Evolutionary conservation across 2,797 vertebrate species (phyloP).

Genomic region (Myotis daubentonii): DNA sequence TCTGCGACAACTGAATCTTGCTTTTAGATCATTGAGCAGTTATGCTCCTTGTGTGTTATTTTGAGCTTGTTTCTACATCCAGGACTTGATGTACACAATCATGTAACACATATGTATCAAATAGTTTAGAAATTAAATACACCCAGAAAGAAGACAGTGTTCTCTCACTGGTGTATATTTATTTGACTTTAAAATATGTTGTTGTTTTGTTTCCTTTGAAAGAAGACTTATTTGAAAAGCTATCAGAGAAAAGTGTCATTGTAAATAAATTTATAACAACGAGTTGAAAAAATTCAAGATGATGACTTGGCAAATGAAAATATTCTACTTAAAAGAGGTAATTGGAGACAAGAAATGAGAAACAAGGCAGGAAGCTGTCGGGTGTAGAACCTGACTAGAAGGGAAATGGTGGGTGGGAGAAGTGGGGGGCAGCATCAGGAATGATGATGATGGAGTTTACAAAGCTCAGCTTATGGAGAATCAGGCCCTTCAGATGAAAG

Average conservation of each 20-base stretch:
- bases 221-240: conserved; percentile 22
- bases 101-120: background rate
- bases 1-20: background rate
- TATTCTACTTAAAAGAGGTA: background rate
- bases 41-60: background rate
- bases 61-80: background rate
- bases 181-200: background rate
- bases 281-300: conserved; percentile 40
- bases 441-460: background rate
- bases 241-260: background rate
- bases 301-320: conserved; percentile 9
- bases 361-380: background rate
- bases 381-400: background rate
- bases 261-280: conserved; percentile 21
- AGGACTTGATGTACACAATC: background rate
- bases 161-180: background rate
- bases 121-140: background rate
- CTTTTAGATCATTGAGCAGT: background rate
- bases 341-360: background rate
- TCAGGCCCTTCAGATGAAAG: background rate
- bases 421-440: background rate
- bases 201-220: conserved; percentile 32
- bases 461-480: background rate
- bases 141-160: background rate
- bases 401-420: background rate